Conservation (phyloP, 2,113 vertebrate species). For the Phyllostomus discolor region DNA sequence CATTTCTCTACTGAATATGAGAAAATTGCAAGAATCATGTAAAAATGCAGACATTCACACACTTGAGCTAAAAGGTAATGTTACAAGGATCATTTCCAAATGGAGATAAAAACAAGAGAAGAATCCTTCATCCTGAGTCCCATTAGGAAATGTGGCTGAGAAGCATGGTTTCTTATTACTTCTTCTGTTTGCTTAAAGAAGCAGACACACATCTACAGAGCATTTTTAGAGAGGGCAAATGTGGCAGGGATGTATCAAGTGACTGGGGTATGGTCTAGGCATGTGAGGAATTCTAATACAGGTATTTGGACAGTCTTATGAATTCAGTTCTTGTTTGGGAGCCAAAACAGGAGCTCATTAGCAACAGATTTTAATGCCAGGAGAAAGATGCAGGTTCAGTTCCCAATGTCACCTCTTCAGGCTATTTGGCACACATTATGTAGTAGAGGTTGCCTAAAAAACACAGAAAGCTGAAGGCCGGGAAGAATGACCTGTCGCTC, state of each 20-base stretch:
- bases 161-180: not conserved
- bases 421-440: not conserved
- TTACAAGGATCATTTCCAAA: constrained; percentile 35
- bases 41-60: constrained; percentile 16
- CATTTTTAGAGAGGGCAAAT: not conserved
- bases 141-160: not conserved
- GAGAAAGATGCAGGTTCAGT: not conserved
- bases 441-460: not conserved
- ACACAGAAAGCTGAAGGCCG: not conserved
- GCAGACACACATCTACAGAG: not conserved
- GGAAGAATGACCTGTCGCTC: not conserved
- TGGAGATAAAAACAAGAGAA: constrained; percentile 53
- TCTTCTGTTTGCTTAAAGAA: constrained; percentile 10
- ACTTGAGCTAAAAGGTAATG: constrained; percentile 32
- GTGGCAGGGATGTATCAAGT: not conserved
- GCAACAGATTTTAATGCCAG: constrained; percentile 10
- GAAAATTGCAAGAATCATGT: constrained; percentile 26
- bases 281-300: not conserved
- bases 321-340: constrained; percentile 17
- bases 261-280: not conserved
- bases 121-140: not conserved
- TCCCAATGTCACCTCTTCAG: not conserved
- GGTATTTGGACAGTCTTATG: not conserved
- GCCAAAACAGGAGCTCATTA: not conserved
- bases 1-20: constrained; percentile 32